These are phyloP conservation scores for Rhombomys opimus DNA, from an alignment of 2,113 vertebrate species.

Conservation along the genomic window DNA sequence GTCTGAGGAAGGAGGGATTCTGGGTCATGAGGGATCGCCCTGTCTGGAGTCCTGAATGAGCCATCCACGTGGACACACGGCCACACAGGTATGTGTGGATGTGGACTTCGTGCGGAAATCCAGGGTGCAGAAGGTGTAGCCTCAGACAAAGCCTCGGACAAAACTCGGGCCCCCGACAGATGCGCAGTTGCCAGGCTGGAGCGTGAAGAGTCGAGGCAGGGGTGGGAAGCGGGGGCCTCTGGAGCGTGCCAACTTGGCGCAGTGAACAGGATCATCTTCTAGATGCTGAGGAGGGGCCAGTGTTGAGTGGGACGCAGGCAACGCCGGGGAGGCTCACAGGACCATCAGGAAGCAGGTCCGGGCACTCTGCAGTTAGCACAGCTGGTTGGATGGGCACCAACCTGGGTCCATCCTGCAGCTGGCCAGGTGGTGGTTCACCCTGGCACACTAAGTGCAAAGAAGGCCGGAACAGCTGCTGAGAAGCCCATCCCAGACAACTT, in stretches of 20 bases:
- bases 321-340: constrained; percentile 32
- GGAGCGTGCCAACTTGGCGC: not conserved
- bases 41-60: not conserved
- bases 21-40: not conserved
- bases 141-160: constrained; percentile 54
- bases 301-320: not conserved
- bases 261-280: not conserved
- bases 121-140: not conserved
- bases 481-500: not conserved
- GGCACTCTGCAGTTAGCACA: constrained; percentile 59
- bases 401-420: constrained; percentile 65
- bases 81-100: not conserved
- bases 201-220: constrained; percentile 8
- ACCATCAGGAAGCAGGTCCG: constrained; percentile 68
- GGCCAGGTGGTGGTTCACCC: constrained; percentile 59
- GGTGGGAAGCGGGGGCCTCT: not conserved
- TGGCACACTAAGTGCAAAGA: constrained; percentile 54
- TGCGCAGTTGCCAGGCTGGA: constrained; percentile 44
- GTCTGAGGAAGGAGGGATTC: not conserved
- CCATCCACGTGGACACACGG: constrained; percentile 57
- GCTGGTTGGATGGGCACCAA: constrained; percentile 64
- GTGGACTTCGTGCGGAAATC: not conserved
- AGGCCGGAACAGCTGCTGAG: constrained; percentile 28
- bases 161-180: constrained; percentile 25
- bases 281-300: not conserved